A percentile compares a stretch with the other conserved stretches of the same genome.
These are phyloP conservation scores for Hozukius guyotensis DNA, from an alignment of 2,797 vertebrate genomes.

Conservation along the genomic window DNA sequence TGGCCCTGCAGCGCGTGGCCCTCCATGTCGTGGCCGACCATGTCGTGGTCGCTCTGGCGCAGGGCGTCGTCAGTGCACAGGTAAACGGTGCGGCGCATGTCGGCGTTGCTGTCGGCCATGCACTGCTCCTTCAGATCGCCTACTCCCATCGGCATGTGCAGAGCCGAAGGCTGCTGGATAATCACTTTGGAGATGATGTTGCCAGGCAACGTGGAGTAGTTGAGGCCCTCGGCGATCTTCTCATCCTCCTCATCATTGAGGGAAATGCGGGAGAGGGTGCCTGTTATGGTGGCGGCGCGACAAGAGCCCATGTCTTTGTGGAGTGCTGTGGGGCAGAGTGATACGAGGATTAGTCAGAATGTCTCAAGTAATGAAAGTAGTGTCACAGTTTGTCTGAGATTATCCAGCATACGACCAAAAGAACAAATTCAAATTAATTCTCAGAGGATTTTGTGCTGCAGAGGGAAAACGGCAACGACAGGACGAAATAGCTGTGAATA, in stretches of 20 bases:
- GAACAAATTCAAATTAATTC: constrained; percentile 48
- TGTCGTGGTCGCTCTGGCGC: constrained; percentile 92
- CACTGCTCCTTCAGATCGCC: constrained; percentile 92
- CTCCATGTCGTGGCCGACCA: constrained; percentile 89
- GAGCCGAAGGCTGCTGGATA: constrained; percentile 94
- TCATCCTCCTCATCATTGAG: constrained; percentile 97
- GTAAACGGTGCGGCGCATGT: constrained; percentile 95
- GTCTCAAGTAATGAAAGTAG: constrained; percentile 40
- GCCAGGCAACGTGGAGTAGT: constrained; percentile 97
- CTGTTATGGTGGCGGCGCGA: constrained; percentile 95
- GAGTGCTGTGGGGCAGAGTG: constrained; percentile 86
- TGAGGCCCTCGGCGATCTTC: constrained; percentile 92
- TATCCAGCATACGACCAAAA: constrained; percentile 34
- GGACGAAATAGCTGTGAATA: constrained; percentile 43
- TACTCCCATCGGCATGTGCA: constrained; percentile 96
- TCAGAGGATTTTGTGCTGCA: constrained; percentile 16
- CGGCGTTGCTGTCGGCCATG: constrained; percentile 89
- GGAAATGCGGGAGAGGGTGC: constrained; percentile 97
- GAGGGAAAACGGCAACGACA: constrained; percentile 22
- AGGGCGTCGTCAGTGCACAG: constrained; percentile 95
- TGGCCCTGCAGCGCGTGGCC: constrained; percentile 87
- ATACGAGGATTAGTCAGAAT: constrained; percentile 54
- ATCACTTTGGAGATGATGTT: constrained; percentile 99
- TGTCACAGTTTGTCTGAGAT: constrained; percentile 40
- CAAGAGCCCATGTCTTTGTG: constrained; percentile 99